Evolutionary conservation across 2,797 vertebrate genomes (phyloP), one percentile per base, ranked within the genome.

Genomic region (Argya squamiceps): DNA sequence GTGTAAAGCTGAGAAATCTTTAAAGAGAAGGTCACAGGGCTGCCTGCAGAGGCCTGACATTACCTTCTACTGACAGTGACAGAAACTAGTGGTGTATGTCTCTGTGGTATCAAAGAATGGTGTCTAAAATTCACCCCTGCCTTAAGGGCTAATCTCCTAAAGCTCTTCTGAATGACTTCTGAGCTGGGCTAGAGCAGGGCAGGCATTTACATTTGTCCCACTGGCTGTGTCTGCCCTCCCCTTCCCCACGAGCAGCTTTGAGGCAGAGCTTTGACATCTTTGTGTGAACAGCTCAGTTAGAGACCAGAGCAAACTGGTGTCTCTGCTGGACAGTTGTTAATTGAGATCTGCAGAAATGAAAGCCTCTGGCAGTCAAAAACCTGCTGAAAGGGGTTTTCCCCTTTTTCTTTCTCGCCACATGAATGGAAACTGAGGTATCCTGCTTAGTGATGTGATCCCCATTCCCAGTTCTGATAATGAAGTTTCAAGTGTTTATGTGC

Each of bases 1-100:
- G 44, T 82, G 63, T 49, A 88, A 71, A 82, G 26, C 86, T 88
- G 92, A 73, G 65, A 89, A 41, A 77, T 73, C 70, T 79, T 86
- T 90, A 73, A 82, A 90, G 83, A 58, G 86, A 81, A 93, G 75
- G 93, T 73, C 86, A 71, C 58, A 53, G 84, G 50, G 41, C 83
- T 92, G 83, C 76, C 50, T 85, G 50, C 62, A 58, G 88, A 71
- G 46, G 32, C 44, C 70, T 92, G 85, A 41, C 67, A 15, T 88
- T 79, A 56, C 36, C 47, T 86, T 86, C 77, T 81, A 9, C 88
- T 56, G 84, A 43, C 70, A 47, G 62, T 26, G 74, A 44, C 9
- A 52, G 85, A 78, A 81, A 32, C 15, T 47, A 52, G 34, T 69
- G 50, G 26, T 49, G 15, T n/a, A 5, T 13, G 15, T 50, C n/a